phyloP scores from a whole-genome alignment of 2,888 invertebrate genomes.

The Ectropis crepuscularia region DNA sequence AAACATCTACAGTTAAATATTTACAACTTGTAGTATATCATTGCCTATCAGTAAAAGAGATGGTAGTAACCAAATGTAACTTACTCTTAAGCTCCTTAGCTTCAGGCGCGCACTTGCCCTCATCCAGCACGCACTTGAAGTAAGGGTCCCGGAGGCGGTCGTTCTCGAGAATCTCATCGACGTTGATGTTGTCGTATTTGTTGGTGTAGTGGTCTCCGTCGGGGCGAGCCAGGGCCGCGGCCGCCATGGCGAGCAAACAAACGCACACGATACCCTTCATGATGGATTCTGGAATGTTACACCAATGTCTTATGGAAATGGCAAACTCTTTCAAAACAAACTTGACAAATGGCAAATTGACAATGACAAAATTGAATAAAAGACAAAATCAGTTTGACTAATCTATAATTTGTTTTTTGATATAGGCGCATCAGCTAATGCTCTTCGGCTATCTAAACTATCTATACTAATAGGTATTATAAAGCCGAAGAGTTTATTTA shows the following conservation, averaged over 20 bases:
- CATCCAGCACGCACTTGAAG: slow-evolving; percentile 86
- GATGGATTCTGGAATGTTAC: slow-evolving; percentile 5
- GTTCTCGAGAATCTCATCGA: slow-evolving; percentile 87
- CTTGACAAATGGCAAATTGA: too few relatives aligned
- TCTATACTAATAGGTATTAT: too few relatives aligned
- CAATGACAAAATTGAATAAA: too few relatives aligned
- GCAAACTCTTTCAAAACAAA: too few relatives aligned
- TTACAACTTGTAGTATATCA: neutral
- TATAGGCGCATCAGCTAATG: too few relatives aligned
- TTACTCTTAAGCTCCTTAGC: slow-evolving; percentile 66
- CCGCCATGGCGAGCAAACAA: slow-evolving; percentile 23
- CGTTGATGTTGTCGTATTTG: slow-evolving; percentile 87
- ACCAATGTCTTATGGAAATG: too few relatives aligned
- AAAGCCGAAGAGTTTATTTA: too few relatives aligned
- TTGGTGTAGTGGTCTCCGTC: slow-evolving; percentile 76
- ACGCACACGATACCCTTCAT: slow-evolving; percentile 34
- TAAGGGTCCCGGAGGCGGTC: slow-evolving; percentile 82
- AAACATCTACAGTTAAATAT: too few relatives aligned
- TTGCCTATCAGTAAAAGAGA: neutral
- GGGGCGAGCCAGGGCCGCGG: slow-evolving; percentile 25
- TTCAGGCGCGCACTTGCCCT: slow-evolving; percentile 87
- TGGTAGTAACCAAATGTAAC: neutral
- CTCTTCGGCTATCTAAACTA: too few relatives aligned
- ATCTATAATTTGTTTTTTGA: too few relatives aligned
- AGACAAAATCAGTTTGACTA: too few relatives aligned